Conservation (phyloP, 2,113 vertebrate species). For the Phrynocephalus versicolor region DNA sequence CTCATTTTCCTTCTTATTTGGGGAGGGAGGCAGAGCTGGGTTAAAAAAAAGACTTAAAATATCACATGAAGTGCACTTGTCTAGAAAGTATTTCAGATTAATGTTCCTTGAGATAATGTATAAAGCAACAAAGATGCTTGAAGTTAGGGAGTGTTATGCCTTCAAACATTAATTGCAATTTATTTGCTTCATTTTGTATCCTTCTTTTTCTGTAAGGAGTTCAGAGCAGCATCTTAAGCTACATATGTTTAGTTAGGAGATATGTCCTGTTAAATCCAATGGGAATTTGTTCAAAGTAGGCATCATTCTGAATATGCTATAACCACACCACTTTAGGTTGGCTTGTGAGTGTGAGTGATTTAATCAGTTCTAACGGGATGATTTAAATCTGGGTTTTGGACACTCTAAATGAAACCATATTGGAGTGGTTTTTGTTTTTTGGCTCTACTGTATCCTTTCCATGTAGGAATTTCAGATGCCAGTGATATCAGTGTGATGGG, state of each 20-base stretch:
- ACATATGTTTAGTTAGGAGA: background rate
- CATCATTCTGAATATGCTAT: background rate
- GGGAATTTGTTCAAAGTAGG: background rate
- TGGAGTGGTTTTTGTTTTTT: background rate
- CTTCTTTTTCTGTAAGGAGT: background rate
- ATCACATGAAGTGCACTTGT: background rate
- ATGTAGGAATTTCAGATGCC: background rate
- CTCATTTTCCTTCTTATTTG: background rate
- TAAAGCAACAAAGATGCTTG: background rate
- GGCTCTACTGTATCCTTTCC: background rate
- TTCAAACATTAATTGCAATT: background rate
- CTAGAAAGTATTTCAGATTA: background rate
- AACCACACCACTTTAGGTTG: background rate
- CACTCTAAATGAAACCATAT: background rate
- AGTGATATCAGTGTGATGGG: background rate
- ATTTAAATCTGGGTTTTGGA: background rate
- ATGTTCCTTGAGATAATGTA: background rate
- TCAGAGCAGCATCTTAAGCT: background rate
- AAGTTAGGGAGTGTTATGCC: background rate
- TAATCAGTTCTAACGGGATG: background rate
- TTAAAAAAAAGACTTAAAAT: background rate
- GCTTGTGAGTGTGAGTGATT: background rate
- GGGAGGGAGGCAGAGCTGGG: background rate
- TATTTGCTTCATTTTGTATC: too few relatives aligned
- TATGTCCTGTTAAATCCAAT: background rate